phyloP scores from a whole-genome alignment of 1,140 invertebrate species.

The Olivierus martensii region DNA sequence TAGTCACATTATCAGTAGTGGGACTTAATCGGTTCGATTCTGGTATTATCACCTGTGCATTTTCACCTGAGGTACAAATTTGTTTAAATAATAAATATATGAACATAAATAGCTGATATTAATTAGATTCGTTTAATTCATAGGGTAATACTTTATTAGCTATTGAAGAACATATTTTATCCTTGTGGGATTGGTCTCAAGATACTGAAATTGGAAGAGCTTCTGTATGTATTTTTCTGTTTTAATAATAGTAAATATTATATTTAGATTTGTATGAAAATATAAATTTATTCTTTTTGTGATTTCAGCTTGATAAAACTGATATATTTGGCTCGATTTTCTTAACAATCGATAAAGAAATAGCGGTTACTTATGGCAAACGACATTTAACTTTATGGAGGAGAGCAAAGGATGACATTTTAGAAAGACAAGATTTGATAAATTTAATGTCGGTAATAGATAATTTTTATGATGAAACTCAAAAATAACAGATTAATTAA shows the following conservation, averaged over 20 bases:
- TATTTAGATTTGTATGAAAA: no score
- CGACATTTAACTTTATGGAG: slow-evolving; percentile 89
- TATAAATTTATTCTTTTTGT: no score
- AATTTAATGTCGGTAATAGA: no score
- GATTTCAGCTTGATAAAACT: no score
- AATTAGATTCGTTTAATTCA: no score
- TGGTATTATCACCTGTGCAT: slow-evolving; percentile 74
- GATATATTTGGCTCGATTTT: no score
- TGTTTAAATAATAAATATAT: background rate
- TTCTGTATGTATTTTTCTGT: background rate
- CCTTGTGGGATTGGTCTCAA: slow-evolving; percentile 32
- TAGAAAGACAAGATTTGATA: slow-evolving; percentile 71
- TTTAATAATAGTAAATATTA: no score
- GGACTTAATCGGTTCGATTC: slow-evolving; percentile 82
- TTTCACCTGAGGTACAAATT: slow-evolving; percentile 40
- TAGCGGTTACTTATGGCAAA: slow-evolving; percentile 83
- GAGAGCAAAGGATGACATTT: slow-evolving; percentile 70
- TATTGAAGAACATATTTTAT: slow-evolving; percentile 18
- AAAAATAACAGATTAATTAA: no score
- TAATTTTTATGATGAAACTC: no score
- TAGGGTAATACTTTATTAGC: no score
- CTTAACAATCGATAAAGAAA: slow-evolving; percentile 53
- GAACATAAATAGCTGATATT: no score
- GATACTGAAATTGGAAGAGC: slow-evolving; percentile 5
- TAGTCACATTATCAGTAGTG: slow-evolving; percentile 81